phyloP scores from a whole-genome alignment of 2,797 vertebrate species.

The Falco berigora region DNA sequence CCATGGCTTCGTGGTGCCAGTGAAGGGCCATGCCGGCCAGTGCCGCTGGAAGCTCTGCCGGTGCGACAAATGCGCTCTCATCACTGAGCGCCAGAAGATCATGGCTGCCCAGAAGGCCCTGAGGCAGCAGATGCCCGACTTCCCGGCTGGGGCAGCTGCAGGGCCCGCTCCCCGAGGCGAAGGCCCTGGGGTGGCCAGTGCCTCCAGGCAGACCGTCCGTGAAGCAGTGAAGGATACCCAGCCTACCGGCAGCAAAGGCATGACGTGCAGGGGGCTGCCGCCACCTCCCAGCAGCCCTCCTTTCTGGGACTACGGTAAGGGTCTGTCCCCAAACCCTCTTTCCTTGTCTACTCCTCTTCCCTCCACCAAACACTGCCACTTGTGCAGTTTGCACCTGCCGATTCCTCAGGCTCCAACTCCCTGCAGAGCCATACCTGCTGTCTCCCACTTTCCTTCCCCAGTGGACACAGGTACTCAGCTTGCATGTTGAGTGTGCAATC shows the following conservation, averaged over 20 bases:
- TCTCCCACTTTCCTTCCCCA: not conserved
- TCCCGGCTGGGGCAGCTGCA: not conserved
- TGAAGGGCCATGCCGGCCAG: slow-evolving; percentile 65
- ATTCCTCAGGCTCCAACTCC: not conserved
- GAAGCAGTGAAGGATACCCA: not conserved
- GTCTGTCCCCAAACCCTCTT: not conserved
- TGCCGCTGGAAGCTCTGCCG: slow-evolving; percentile 66
- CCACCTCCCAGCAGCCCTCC: not conserved
- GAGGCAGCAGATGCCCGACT: slow-evolving; percentile 39
- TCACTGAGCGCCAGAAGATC: slow-evolving; percentile 75
- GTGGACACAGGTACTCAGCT: not conserved
- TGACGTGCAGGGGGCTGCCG: not conserved
- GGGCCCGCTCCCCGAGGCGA: not conserved
- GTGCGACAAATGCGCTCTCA: slow-evolving; percentile 68
- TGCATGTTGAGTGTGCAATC: not conserved
- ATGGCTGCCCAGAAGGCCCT: slow-evolving; percentile 74
- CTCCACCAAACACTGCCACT: not conserved
- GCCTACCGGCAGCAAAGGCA: not conserved
- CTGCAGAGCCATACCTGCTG: not conserved
- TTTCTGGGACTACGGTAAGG: slow-evolving; percentile 70
- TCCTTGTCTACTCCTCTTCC: not conserved
- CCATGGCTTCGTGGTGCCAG: slow-evolving; percentile 67
- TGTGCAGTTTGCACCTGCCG: not conserved
- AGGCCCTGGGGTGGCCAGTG: not conserved
- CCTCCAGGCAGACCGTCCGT: not conserved